Evolutionary conservation across 2,888 invertebrate species (phyloP).

Genomic region (Apodemia hepburni): DNA sequence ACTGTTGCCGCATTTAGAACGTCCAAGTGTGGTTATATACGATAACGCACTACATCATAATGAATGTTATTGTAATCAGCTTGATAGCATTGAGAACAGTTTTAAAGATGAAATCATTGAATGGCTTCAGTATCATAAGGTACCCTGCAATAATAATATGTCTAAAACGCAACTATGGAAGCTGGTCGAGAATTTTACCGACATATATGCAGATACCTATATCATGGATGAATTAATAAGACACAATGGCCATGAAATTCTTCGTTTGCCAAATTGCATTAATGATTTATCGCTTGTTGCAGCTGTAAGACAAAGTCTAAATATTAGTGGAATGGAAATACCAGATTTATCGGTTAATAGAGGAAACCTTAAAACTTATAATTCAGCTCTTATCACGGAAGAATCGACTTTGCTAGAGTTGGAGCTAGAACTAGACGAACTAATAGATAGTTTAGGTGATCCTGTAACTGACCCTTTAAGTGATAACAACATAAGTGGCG

Average conservation of each 20-base stretch:
- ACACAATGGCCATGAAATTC: conserved; percentile 21
- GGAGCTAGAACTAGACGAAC: conserved; percentile 19
- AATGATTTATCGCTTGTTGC: conserved; percentile 23
- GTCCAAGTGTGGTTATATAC: conserved; percentile 21
- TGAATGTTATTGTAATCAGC: conserved; percentile 19
- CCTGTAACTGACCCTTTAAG: background rate
- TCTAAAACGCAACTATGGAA: conserved; percentile 20
- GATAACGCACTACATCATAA: conserved; percentile 21
- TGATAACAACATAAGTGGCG: background rate
- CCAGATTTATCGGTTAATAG: background rate
- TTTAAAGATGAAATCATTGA: conserved; percentile 23
- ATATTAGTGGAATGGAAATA: background rate
- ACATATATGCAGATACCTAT: conserved; percentile 19
- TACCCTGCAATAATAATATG: conserved; percentile 21
- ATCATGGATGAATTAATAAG: conserved; percentile 23
- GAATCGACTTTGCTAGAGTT: conserved; percentile 19
- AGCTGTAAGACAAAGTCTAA: conserved; percentile 11
- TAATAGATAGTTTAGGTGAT: conserved; percentile 18
- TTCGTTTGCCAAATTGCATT: conserved; percentile 24
- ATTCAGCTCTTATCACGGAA: conserved; percentile 17
- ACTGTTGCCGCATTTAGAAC: conserved; percentile 8
- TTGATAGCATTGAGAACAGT: conserved; percentile 17
- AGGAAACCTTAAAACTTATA: conserved; percentile 4
- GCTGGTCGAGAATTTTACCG: conserved; percentile 21
- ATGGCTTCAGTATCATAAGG: conserved; percentile 23